Percentiles rank a stretch among this genome's conserved stretches.
phyloP scores from a whole-genome alignment of 2,113 vertebrate genomes.

The Brachyhypopomus gauderio region DNA sequence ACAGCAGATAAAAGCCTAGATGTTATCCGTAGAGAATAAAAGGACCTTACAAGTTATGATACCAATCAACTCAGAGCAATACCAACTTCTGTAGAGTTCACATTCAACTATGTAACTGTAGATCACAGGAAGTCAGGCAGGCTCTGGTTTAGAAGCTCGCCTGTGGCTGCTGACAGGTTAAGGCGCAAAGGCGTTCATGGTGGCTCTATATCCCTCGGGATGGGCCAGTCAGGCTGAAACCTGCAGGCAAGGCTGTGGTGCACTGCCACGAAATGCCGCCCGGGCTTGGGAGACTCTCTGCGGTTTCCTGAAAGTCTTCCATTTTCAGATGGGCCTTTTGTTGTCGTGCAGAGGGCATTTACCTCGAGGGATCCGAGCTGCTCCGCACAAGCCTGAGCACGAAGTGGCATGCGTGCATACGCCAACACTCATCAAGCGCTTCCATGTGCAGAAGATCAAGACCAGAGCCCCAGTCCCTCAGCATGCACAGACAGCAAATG shows the following conservation, averaged over 20 bases:
- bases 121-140: too few species aligned
- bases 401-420: neutral
- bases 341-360: neutral
- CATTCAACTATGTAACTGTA: too few species aligned
- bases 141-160: too few species aligned
- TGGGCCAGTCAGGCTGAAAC: neutral
- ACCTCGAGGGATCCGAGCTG: neutral
- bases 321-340: neutral
- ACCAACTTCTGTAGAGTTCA: neutral
- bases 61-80: neutral
- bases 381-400: constrained; percentile 21
- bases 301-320: constrained; percentile 1
- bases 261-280: too few species aligned
- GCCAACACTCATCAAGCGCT: neutral
- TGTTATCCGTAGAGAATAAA: too few species aligned
- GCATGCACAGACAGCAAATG: neutral
- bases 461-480: neutral
- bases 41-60: too few species aligned
- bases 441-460: neutral
- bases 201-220: neutral
- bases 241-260: too few species aligned
- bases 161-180: neutral
- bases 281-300: neutral
- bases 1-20: neutral
- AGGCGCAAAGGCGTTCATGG: neutral